Percentiles rank a stretch among this genome's conserved stretches.
Evolutionary conservation across 2,113 vertebrate species (phyloP).

Genomic region (Grus americana): DNA sequence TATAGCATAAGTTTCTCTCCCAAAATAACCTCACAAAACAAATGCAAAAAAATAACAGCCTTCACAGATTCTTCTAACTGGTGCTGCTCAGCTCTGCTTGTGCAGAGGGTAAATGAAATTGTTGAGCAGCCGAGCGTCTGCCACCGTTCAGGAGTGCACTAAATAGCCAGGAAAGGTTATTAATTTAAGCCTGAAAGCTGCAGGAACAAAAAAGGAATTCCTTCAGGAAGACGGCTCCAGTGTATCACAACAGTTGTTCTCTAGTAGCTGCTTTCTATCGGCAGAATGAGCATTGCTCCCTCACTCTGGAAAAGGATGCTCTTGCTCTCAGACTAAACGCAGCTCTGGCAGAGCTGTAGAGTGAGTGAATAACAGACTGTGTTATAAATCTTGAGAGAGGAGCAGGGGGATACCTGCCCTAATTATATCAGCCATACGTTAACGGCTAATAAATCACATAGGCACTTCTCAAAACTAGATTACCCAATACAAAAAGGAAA

Average conservation of each 20-base stretch:
- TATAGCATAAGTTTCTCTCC: slow-evolving; percentile 75
- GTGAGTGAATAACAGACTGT: slow-evolving; percentile 67
- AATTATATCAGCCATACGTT: slow-evolving; percentile 56
- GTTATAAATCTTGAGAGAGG: slow-evolving; percentile 64
- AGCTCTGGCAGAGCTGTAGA: slow-evolving; percentile 71
- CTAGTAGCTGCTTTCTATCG: slow-evolving; percentile 52
- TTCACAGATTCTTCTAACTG: slow-evolving; percentile 16
- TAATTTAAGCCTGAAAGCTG: slow-evolving; percentile 73
- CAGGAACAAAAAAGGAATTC: slow-evolving; percentile 65
- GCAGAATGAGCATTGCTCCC: slow-evolving; percentile 57
- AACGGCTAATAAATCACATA: slow-evolving; percentile 64
- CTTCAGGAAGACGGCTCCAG: slow-evolving; percentile 61
- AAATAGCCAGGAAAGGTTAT: slow-evolving; percentile 64
- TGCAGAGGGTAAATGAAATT: slow-evolving; percentile 62
- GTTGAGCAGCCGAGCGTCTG: slow-evolving; percentile 52
- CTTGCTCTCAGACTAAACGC: slow-evolving; percentile 50
- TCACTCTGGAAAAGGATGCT: slow-evolving; percentile 63
- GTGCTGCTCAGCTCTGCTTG: slow-evolving; percentile 44
- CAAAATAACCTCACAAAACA: neutral
- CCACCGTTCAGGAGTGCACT: slow-evolving; percentile 46
- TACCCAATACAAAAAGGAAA: slow-evolving; percentile 45
- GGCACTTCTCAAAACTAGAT: slow-evolving; percentile 35
- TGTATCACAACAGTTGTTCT: slow-evolving; percentile 45
- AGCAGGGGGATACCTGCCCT: slow-evolving; percentile 67
- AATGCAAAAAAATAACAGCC: slow-evolving; percentile 37